These are phyloP conservation scores for Cheilosia variabilis DNA, from an alignment of 2,888 invertebrate species.

Conservation along the genomic window DNA sequence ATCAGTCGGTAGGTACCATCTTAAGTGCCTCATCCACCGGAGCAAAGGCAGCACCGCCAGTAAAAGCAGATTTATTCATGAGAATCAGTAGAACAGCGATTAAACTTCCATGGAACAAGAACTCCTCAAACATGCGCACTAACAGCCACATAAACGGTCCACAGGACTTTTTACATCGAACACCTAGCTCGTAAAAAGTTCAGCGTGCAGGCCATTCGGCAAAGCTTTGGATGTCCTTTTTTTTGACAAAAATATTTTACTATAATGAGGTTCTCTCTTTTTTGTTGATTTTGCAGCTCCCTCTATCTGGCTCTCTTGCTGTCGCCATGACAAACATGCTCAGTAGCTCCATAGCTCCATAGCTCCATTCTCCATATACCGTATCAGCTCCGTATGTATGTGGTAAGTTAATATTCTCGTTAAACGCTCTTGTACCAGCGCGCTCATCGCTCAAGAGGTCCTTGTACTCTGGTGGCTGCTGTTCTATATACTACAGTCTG, in stretches of 20 bases:
- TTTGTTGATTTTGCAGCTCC: background rate
- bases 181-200: constrained; percentile 46
- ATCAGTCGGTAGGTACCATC: constrained; percentile 34
- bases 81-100: constrained; percentile 41
- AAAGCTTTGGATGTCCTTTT: constrained; percentile 39
- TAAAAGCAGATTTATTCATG: constrained; percentile 60
- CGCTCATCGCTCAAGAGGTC: constrained; percentile 51
- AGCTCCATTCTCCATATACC: background rate
- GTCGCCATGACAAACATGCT: constrained; percentile 30
- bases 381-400: background rate
- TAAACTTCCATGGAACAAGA: constrained; percentile 21
- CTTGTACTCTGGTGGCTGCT: constrained; percentile 59
- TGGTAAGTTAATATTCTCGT: constrained; percentile 47
- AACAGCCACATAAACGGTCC: constrained; percentile 44
- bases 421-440: constrained; percentile 32
- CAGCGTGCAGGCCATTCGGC: constrained; percentile 20
- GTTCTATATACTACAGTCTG: constrained; percentile 34
- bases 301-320: constrained; percentile 5
- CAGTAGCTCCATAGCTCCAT: background rate
- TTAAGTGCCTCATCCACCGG: constrained; percentile 26
- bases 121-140: constrained; percentile 65
- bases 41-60: constrained; percentile 4
- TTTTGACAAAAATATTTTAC: constrained; percentile 38
- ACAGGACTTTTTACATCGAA: constrained; percentile 22
- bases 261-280: constrained; percentile 42